phyloP scores from a whole-genome alignment of 2,888 invertebrate species.

The Carpatolechia fugitivella region DNA sequence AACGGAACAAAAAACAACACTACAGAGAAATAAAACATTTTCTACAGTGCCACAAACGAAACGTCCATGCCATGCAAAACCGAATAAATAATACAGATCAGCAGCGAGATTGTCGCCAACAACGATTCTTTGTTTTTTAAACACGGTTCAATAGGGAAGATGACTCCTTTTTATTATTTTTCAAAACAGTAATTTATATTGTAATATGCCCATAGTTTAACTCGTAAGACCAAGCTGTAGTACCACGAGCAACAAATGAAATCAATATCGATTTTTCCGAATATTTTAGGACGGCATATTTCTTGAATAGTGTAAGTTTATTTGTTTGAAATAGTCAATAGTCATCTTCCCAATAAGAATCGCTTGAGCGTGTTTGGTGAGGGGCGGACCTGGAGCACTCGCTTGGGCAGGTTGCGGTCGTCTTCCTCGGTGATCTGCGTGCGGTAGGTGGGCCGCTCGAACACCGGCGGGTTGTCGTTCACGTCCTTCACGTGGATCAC shows the following conservation, averaged over 20 bases:
- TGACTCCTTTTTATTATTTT: background rate
- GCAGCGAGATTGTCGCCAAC: constrained; percentile 39
- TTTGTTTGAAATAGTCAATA: too few relatives aligned
- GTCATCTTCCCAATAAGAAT: constrained; percentile 29
- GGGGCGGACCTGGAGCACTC: constrained; percentile 89
- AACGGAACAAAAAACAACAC: constrained; percentile 42
- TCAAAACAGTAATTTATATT: background rate
- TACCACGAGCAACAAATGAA: too few relatives aligned
- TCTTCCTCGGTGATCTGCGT: constrained; percentile 98
- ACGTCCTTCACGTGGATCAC: constrained; percentile 98
- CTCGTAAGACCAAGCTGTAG: too few relatives aligned
- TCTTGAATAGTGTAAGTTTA: too few relatives aligned
- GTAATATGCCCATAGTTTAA: too few relatives aligned
- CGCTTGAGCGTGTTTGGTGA: constrained; percentile 75
- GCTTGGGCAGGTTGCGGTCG: constrained; percentile 95
- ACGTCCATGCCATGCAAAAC: constrained; percentile 71
- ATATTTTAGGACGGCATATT: too few relatives aligned
- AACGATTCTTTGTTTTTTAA: constrained; percentile 43
- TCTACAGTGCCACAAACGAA: constrained; percentile 50
- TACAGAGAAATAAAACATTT: constrained; percentile 46
- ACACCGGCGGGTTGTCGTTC: constrained; percentile 98
- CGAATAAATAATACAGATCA: constrained; percentile 30
- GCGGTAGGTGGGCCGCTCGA: constrained; percentile 95
- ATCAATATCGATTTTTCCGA: background rate
- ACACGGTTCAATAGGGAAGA: constrained; percentile 20